Base-by-base conservation (phyloP, 2,888 invertebrate genomes). In the Cheilosia scutellata region DNA sequence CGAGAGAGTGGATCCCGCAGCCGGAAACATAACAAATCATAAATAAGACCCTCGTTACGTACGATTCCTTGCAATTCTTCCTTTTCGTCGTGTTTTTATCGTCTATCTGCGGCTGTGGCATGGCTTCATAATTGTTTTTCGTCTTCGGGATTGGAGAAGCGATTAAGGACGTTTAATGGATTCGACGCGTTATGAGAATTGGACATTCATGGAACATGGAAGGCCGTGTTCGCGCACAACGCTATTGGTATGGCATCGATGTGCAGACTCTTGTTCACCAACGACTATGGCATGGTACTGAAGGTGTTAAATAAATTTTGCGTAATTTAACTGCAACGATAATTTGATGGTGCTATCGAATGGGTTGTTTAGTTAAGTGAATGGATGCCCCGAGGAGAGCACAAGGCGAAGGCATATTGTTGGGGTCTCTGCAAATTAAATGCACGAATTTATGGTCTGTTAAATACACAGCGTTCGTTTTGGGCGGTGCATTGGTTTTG, bases 1-100 rank as follows among this genome's bases (percentile, higher is more conserved):
- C 71, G 68, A 44, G 53, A 42, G 82, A 58, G 74, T 70, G 62
- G 55, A 42, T 51, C 53, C 53, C 90, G 89, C 88, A 90, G 91
- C 91, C 91, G 91, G 91, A 91, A 91, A 91, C 91, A 91, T 90
- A 91, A 91, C 91, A 91, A 91, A 91, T 91, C 91, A 91, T 91
- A 91, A 91, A 91, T 91, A 91, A 91, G 90, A 91, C 90, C 90
- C 91, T 91, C 91, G 91, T 91, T 91, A 91, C 90, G 88, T 89
- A 90, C 89, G 89, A 90, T 91, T 91, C 89, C 90, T 90, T 90
- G 89, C 89, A 90, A 90, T 91, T 90, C 91, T 90, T 90, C 89
- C 89, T 88, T 88, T 88, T 86, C 76, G 88, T 88, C 88, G 89
- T 58, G 49, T 70, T 76, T 66, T 84, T 82, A 80, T 86, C 86